These are phyloP conservation scores for Jaculus jaculus DNA, from an alignment of 2,113 vertebrate genomes.

Conservation along the genomic window DNA sequence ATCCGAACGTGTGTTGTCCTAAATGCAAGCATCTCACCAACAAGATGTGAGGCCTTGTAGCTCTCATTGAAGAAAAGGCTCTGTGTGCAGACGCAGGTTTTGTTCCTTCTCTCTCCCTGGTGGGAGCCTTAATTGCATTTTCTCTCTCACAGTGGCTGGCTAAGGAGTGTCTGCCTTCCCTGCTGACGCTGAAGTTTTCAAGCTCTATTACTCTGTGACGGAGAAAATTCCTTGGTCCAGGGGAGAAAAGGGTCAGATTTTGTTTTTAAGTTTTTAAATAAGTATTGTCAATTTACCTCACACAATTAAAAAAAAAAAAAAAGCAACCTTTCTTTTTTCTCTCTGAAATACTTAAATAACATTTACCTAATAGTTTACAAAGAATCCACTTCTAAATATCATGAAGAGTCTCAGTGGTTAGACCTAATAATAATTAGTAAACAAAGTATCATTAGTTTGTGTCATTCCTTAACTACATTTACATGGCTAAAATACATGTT, in stretches of 20 bases:
- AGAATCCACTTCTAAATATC: conserved; percentile 76
- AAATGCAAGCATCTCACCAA: conserved; percentile 90
- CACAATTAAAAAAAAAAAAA: conserved; percentile 81
- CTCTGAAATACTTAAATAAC: conserved; percentile 69
- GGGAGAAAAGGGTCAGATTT: conserved; percentile 85
- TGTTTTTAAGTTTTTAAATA: conserved; percentile 79
- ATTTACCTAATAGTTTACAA: conserved; percentile 77
- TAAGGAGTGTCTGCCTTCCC: conserved; percentile 88
- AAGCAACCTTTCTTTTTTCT: conserved; percentile 67
- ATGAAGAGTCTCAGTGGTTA: conserved; percentile 70
- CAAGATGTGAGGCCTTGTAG: conserved; percentile 88
- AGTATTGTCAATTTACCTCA: conserved; percentile 83
- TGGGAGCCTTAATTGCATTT: conserved; percentile 94
- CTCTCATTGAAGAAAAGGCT: conserved; percentile 87
- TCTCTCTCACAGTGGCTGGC: conserved; percentile 90
- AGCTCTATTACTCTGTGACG: conserved; percentile 89
- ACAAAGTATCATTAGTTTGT: conserved; percentile 72
- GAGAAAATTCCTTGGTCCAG: conserved; percentile 87
- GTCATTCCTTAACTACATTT: conserved; percentile 73
- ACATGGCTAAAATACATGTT: conserved; percentile 70
- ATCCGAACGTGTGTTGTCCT: conserved; percentile 90
- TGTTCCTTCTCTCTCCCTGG: conserved; percentile 90
- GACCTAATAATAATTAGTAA: conserved; percentile 77
- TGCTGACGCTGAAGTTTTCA: conserved; percentile 90
- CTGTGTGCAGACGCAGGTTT: conserved; percentile 90